Percentiles rank a stretch among this genome's conserved stretches.
Conservation (phyloP, 2,113 vertebrate genomes). For the Azemiops feae region DNA sequence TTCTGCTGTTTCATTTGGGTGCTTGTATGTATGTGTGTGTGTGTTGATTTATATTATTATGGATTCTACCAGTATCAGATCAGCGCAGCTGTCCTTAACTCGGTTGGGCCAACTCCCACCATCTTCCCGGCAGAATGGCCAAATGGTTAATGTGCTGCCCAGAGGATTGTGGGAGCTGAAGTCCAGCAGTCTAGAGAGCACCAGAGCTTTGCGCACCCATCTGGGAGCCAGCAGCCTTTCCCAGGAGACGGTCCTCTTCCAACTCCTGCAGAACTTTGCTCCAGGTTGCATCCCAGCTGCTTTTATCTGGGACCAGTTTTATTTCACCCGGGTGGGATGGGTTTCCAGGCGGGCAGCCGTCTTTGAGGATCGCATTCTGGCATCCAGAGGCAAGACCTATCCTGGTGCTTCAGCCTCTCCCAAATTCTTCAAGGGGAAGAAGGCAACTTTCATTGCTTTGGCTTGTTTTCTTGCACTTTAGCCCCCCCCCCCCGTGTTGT, state of each 20-base stretch:
- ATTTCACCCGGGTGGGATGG: background rate
- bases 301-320: background rate
- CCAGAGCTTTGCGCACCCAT: background rate
- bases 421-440: background rate
- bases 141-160: background rate
- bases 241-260: background rate
- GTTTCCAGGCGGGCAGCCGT: background rate
- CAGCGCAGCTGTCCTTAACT: background rate
- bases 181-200: background rate
- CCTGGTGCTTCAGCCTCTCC: background rate
- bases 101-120: background rate
- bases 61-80: background rate
- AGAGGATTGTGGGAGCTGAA: background rate
- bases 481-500: rapidly evolving
- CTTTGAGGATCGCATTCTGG: background rate
- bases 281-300: background rate
- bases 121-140: background rate
- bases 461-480: background rate
- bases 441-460: background rate
- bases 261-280: background rate
- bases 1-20: background rate
- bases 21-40: background rate
- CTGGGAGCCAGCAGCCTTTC: background rate
- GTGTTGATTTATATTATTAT: background rate
- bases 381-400: background rate